Evolutionary conservation across 2,113 vertebrate species (phyloP).

Genomic region (Brachyhypopomus gauderio): DNA sequence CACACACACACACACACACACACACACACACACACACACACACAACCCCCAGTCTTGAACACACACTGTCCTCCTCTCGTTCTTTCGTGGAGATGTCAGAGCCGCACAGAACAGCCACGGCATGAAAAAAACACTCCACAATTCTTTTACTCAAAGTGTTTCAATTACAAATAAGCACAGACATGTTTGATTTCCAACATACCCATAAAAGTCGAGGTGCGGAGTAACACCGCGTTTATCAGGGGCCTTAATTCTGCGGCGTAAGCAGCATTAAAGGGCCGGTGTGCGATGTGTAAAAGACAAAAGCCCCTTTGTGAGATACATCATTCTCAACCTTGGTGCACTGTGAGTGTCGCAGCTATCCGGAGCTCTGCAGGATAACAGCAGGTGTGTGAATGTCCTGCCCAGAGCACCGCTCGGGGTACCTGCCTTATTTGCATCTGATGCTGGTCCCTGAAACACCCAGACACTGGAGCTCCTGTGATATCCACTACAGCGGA

Average conservation of each 20-base stretch:
- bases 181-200: too few species aligned
- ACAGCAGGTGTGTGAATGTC: background rate
- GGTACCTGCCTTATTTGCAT: background rate
- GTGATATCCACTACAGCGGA: background rate
- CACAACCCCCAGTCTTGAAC: constrained; percentile 42
- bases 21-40: constrained; percentile 38
- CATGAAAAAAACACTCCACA: background rate
- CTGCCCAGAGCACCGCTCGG: background rate
- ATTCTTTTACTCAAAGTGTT: too few species aligned
- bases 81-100: background rate
- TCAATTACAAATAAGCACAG: too few species aligned
- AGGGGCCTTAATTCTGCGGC: too few species aligned
- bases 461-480: background rate
- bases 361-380: background rate
- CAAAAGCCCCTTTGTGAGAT: too few species aligned
- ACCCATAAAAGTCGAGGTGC: too few species aligned
- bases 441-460: background rate
- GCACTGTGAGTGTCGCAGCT: background rate
- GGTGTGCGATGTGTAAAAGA: too few species aligned
- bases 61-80: background rate
- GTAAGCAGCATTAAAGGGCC: too few species aligned
- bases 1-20: constrained; percentile 19
- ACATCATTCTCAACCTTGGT: background rate
- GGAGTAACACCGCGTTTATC: too few species aligned
- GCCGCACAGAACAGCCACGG: background rate